Base-by-base conservation (phyloP, 1,140 invertebrate species). In the Atta texana region DNA sequence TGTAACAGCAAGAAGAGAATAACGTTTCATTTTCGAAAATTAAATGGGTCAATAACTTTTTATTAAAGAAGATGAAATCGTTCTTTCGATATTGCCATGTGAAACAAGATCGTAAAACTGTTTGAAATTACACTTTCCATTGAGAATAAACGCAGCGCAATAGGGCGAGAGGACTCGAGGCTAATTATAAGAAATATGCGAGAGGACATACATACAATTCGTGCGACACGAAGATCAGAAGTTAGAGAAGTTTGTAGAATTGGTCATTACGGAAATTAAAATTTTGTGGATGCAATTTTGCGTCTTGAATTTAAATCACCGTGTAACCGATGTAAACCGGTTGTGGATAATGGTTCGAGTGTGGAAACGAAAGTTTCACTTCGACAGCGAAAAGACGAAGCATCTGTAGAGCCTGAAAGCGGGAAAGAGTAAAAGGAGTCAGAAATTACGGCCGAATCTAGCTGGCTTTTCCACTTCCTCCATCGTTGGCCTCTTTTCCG, bases 371-470 rank as follows among this genome's bases (percentile, higher is more conserved):
- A 77, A 85, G 61, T 78, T 85, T 76, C 82, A 66, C 71, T 78
- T 77, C 74, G 72, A 85, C 74, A 51, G 21, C 31, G 80, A 28
- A 28, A 66, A 59, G 75, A 86, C 74, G 84, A 64, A 57, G 59
- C 55, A 55, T 68, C 80, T 39, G 68, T 24, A 64, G 34, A 31
- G 31, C 49, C 18, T 34, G 77, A 31, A 59, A 61, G 44, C 49
- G 66, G 61, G 51, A 85, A 85, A 71, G 61, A 63, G 55, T 44
- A 77, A 90, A 88, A 82, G 55, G 49, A 85, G 74, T 66, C 55
- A 87, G 66, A 61, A 85, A 89, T 87, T 89, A 87, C 61, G 78
- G 59, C 31, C 59, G 34, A 89, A 85, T 76, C 57, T 63, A 78
- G 85, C 74, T 28, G 69, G 59, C 74, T 57, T 31, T 61, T 57